Base-by-base conservation (phyloP, 2,113 vertebrate species). In the Rhabdornis inornatus region DNA sequence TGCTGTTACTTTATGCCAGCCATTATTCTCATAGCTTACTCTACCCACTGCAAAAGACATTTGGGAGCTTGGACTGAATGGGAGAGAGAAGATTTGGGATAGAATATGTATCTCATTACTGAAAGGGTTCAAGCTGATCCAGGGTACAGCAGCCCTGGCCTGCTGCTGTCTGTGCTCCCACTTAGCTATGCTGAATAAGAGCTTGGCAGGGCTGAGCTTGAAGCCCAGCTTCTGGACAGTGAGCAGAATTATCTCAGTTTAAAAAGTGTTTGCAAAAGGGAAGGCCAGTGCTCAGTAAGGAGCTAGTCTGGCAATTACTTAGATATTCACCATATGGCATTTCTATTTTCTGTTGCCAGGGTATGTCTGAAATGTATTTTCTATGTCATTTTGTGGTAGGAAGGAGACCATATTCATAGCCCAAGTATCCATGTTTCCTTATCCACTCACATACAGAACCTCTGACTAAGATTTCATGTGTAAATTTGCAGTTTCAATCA, bases 291-390 rank as follows among this genome's bases (percentile, higher is more conserved):
- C 35, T 83, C 74, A 57, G 7, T 25, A 60, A 72, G 31, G 22
- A 71, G 33, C 16, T 65, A n/a, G 19, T 59, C 75, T 72, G 47
- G 28, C 45, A 59, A 50, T 59, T 84, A 30, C 66, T 92, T 68
- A 76, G 27, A 21, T 74, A 55, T 20, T 77, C 68, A 39, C 42
- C 45, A 85, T 74, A 39, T 30, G 28, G 23, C 53, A 80, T 88
- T 85, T 83, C 63, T 94, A 69, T 88, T 91, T 87, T 39, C 45
- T 59, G 27, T 74, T 89, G 56, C 83, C 65, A 78, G 40, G 15
- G 30, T 83, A 87, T 91, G 65, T 72, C 81, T 88, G 82, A 91
- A 89, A 90, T 90, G 78, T 77, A 65, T 79, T 92, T 89, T 94
- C 55, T 85, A 7, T 83, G 66, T 83, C 33, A 66, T 92, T 96